Evolutionary conservation across 2,888 invertebrate genomes (phyloP).

Genomic region (Yponomeuta sedellus): DNA sequence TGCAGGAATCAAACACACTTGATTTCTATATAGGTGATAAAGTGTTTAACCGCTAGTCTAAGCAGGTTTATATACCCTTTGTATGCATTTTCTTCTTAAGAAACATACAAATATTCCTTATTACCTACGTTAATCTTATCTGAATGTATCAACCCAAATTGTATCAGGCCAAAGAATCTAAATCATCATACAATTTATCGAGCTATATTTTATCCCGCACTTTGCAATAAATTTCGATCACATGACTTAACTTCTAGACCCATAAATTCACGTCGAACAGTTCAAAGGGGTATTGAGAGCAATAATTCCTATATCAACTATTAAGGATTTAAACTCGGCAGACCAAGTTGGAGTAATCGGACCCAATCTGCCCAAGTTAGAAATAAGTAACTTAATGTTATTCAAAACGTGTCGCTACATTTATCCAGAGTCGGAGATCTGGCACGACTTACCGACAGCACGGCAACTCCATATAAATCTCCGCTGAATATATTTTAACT

Average conservation of each 20-base stretch:
- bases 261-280: slow-evolving; percentile 1
- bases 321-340: slow-evolving; percentile 40
- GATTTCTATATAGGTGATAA: no score
- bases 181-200: not conserved
- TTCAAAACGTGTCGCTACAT: slow-evolving; percentile 69
- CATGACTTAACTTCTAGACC: not conserved
- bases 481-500: slow-evolving; percentile 34
- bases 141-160: not conserved
- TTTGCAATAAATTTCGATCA: not conserved
- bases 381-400: slow-evolving; percentile 57
- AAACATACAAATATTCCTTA: no score
- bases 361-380: slow-evolving; percentile 38
- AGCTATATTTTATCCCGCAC: not conserved
- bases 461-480: slow-evolving; percentile 57
- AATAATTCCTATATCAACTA: slow-evolving; percentile 37
- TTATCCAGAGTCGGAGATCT: slow-evolving; percentile 67
- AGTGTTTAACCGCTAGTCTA: no score
- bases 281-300: slow-evolving; percentile 22
- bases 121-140: no score
- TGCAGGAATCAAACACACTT: no score
- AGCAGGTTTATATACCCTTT: no score
- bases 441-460: slow-evolving; percentile 62
- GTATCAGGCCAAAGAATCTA: not conserved
- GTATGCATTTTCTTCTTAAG: no score
- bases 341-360: slow-evolving; percentile 24